These are phyloP conservation scores for Macrophya alboannulata DNA, from an alignment of 2,888 invertebrate genomes.

Conservation along the genomic window DNA sequence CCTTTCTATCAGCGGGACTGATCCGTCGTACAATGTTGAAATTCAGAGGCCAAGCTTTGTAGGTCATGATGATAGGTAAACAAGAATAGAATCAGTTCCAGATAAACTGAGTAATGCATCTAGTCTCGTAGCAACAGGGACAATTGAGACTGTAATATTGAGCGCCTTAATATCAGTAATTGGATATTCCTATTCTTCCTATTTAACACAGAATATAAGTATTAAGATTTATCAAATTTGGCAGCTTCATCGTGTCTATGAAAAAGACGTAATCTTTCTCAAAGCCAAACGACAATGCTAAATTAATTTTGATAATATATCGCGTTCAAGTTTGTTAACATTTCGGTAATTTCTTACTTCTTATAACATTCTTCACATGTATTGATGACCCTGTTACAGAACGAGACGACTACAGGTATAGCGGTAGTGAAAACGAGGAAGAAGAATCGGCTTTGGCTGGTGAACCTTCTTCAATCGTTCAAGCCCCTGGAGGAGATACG, in stretches of 20 bases:
- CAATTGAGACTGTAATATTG: too few relatives aligned
- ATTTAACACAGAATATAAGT: too few relatives aligned
- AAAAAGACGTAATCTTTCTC: not conserved
- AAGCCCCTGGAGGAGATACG: conserved; percentile 95
- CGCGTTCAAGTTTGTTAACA: not conserved
- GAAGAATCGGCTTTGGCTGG: conserved; percentile 95
- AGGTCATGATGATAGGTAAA: too few relatives aligned
- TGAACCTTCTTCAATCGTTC: conserved; percentile 97
- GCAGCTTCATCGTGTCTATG: too few relatives aligned
- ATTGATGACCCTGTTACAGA: conserved; percentile 71
- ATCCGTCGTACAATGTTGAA: too few relatives aligned
- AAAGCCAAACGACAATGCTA: not conserved
- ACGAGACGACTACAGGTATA: conserved; percentile 86
- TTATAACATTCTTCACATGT: not conserved
- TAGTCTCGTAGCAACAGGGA: too few relatives aligned
- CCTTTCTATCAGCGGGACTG: too few relatives aligned
- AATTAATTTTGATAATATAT: not conserved
- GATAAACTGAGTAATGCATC: too few relatives aligned
- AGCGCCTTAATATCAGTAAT: too few relatives aligned
- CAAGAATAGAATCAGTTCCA: too few relatives aligned
- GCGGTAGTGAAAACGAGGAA: conserved; percentile 98
- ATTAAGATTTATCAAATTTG: too few relatives aligned
- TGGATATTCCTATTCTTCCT: too few relatives aligned
- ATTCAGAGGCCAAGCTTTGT: not conserved
- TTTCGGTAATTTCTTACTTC: conserved; percentile 1